phyloP scores from a whole-genome alignment of 37 sponge, comb jelly and placozoan species.

The Hormiphora californensis region DNA sequence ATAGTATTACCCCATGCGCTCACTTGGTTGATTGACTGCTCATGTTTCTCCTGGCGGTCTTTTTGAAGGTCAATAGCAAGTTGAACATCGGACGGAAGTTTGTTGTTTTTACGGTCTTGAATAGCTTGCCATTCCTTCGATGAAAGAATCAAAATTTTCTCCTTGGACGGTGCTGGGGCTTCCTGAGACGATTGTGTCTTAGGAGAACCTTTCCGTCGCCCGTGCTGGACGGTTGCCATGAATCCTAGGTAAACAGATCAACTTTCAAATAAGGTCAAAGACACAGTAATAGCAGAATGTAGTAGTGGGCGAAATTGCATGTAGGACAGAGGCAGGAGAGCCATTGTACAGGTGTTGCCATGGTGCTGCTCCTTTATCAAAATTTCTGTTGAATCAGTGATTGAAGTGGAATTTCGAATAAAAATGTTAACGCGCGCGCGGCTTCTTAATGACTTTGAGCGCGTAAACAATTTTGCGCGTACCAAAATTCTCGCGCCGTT shows the following conservation, averaged over 20 bases:
- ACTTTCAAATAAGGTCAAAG: too few relatives aligned
- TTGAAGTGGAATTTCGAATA: not conserved
- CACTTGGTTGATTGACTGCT: constrained; percentile 8
- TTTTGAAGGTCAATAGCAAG: not conserved
- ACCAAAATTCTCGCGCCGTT: not conserved
- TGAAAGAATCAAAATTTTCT: not conserved
- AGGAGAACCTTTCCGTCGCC: constrained; percentile 19
- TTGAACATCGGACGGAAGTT: not conserved
- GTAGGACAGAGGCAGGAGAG: too few relatives aligned
- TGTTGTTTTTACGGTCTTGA: constrained; percentile 16
- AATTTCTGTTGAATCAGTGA: not conserved
- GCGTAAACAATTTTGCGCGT: too few relatives aligned
- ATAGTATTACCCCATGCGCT: constrained; percentile 43
- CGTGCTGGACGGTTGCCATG: constrained; percentile 50
- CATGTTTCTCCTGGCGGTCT: not conserved
- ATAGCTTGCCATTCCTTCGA: constrained; percentile 24
- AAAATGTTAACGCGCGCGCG: not conserved
- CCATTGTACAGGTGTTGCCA: too few relatives aligned
- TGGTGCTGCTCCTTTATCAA: constrained; percentile 10
- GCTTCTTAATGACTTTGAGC: not conserved
- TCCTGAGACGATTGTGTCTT: too few relatives aligned
- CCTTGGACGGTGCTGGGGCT: not conserved
- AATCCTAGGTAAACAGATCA: too few relatives aligned
- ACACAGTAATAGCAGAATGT: too few relatives aligned
- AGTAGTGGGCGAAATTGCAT: too few relatives aligned